phyloP scores from a whole-genome alignment of 2,113 vertebrate genomes.

The Pionites leucogaster region DNA sequence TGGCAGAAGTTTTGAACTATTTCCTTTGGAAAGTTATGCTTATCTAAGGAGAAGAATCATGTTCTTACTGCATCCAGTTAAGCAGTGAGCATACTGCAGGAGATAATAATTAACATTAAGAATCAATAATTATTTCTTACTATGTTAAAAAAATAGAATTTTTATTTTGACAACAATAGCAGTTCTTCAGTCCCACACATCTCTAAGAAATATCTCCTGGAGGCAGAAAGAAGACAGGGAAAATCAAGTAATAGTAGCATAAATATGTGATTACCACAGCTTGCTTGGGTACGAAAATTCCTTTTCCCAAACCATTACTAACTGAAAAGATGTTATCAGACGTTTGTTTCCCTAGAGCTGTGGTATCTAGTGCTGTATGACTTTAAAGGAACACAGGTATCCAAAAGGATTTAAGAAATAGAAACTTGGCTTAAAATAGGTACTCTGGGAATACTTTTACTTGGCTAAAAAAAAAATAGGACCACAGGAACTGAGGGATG shows the following conservation, averaged over 20 bases:
- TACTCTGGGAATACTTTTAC: neutral
- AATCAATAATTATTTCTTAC: neutral
- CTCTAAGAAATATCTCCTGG: neutral
- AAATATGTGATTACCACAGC: neutral
- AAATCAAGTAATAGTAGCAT: neutral
- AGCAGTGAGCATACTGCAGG: neutral
- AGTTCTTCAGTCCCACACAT: neutral
- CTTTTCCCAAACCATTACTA: neutral
- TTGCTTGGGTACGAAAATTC: neutral
- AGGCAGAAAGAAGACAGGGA: neutral
- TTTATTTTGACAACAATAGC: neutral
- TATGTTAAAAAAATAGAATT: neutral
- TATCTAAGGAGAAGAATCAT: neutral
- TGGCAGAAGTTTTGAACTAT: neutral
- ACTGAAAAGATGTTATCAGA: neutral
- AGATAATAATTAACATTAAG: neutral
- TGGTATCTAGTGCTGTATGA: neutral
- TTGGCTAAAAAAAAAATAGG: neutral
- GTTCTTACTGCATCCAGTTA: neutral
- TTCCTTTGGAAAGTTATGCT: neutral
- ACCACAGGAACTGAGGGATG: neutral
- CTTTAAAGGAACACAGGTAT: neutral
- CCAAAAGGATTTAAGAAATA: neutral
- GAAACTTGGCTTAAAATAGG: neutral
- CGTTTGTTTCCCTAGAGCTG: neutral